A percentile compares a stretch with the other conserved stretches of the same genome.
Evolutionary conservation across 2,888 invertebrate genomes (phyloP).

Genomic region (Melinopterus prodromus): DNA sequence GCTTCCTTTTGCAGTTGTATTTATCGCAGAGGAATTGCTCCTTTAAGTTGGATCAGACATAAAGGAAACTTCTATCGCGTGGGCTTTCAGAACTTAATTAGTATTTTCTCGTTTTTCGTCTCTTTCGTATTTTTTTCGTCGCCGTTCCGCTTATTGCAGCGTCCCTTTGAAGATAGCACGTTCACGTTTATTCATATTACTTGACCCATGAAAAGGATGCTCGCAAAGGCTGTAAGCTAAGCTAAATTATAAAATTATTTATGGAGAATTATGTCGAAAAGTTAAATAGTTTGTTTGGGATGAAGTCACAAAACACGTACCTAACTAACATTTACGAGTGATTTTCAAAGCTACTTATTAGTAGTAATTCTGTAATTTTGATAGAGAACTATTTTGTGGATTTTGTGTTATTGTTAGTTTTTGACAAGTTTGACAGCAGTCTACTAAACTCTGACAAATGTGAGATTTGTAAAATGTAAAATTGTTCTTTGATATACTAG

Average conservation of each 20-base stretch:
- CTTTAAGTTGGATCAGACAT: constrained; percentile 17
- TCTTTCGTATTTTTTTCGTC: neutral
- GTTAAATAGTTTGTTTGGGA: neutral
- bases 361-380: no score
- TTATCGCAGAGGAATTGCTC: constrained; percentile 21
- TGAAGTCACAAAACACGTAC: no score
- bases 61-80: constrained; percentile 25
- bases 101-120: constrained; percentile 18
- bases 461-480: no score
- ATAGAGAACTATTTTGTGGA: no score
- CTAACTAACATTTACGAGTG: no score
- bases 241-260: neutral
- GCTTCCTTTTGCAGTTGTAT: constrained; percentile 9
- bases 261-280: neutral
- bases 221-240: neutral
- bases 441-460: no score
- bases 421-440: no score
- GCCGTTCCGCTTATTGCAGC: neutral
- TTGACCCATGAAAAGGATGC: neutral
- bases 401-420: no score
- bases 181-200: neutral
- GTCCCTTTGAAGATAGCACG: neutral
- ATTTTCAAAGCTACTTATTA: no score
- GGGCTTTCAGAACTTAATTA: constrained; percentile 25
- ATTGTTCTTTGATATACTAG: no score